Evolutionary conservation across 2,797 vertebrate genomes (phyloP).

Genomic region (Okamejei kenojei): DNA sequence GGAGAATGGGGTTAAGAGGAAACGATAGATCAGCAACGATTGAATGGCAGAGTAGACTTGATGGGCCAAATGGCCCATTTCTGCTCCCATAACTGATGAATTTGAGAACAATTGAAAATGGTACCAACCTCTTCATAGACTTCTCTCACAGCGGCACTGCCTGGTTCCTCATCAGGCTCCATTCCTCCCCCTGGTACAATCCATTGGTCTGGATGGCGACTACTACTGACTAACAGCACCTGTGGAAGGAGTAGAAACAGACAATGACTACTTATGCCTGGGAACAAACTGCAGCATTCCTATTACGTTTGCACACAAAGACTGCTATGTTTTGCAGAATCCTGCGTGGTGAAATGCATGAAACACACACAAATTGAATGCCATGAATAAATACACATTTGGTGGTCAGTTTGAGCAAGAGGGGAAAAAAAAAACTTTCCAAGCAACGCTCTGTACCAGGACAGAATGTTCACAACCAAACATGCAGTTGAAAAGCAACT

Average conservation of each 20-base stretch:
- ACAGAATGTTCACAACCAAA: neutral
- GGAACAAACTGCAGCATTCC: slow-evolving; percentile 58
- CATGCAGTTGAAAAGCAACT: neutral
- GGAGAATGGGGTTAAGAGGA: too few species aligned
- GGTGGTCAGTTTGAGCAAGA: neutral
- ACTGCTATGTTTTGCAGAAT: neutral
- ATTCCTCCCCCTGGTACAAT: slow-evolving; percentile 96
- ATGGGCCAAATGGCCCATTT: too few species aligned
- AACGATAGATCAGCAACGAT: too few species aligned
- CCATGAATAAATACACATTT: neutral
- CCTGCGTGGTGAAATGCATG: neutral
- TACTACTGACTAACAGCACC: slow-evolving; percentile 94
- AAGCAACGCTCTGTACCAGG: neutral
- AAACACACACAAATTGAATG: neutral
- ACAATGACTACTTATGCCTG: neutral
- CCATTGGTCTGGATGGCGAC: slow-evolving; percentile 95
- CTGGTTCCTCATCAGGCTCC: slow-evolving; percentile 94
- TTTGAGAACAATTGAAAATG: neutral
- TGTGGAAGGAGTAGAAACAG: slow-evolving; percentile 48
- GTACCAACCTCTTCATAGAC: slow-evolving; percentile 83
- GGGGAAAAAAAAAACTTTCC: neutral
- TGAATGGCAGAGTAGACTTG: too few species aligned
- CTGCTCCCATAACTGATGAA: too few species aligned
- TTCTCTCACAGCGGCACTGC: slow-evolving; percentile 85
- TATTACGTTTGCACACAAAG: neutral